A percentile compares a stretch with the other conserved stretches of the same genome.
phyloP scores from a whole-genome alignment of 2,888 invertebrate species.

The Drosophila anomelani region DNA sequence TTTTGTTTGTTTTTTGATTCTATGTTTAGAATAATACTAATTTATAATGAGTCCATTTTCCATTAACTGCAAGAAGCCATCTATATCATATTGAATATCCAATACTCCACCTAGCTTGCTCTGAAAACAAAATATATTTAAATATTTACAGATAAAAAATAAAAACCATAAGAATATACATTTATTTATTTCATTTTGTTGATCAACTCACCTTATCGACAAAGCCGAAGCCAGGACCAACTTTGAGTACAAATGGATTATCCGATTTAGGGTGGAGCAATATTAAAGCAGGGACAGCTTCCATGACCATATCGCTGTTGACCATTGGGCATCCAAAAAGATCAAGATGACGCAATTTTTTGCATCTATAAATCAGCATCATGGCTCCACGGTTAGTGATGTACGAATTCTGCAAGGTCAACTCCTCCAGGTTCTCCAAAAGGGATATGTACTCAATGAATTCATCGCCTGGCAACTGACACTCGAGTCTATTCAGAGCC shows the following conservation, averaged over 20 bases:
- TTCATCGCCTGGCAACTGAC: neutral
- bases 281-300: neutral
- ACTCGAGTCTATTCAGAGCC: neutral
- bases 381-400: neutral
- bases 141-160: neutral
- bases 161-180: neutral
- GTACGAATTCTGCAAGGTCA: neutral
- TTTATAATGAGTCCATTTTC: too few relatives aligned
- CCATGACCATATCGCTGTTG: neutral
- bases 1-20: too few relatives aligned
- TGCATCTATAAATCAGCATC: neutral
- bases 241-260: neutral
- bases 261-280: neutral
- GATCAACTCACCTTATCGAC: neutral
- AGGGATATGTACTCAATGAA: neutral
- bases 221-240: neutral
- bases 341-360: neutral
- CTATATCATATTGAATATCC: too few relatives aligned
- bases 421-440: constrained; percentile 1
- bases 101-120: too few relatives aligned
- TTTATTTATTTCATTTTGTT: neutral
- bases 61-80: too few relatives aligned
- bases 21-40: too few relatives aligned
- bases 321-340: neutral
- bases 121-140: neutral